Evolutionary conservation across 2,888 invertebrate species (phyloP).

Genomic region (Mythimna ferrago): DNA sequence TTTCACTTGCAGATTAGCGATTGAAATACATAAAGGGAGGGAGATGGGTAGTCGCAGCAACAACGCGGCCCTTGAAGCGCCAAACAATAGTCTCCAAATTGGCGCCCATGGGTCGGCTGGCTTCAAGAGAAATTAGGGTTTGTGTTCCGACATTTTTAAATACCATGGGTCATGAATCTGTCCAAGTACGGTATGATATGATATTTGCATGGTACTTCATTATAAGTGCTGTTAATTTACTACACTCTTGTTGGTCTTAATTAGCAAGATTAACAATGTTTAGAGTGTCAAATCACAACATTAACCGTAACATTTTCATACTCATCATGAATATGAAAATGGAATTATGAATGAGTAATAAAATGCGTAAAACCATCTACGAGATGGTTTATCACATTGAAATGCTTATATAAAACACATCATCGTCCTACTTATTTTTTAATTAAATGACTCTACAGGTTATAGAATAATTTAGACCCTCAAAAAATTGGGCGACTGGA

Average conservation of each 20-base stretch:
- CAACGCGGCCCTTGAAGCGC: neutral
- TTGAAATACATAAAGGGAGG: conserved; percentile 13
- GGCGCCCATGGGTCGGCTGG: neutral
- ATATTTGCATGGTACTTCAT: conserved; percentile 26
- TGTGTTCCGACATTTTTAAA: conserved; percentile 13
- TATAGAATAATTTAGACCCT: neutral
- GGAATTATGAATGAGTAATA: too few species aligned
- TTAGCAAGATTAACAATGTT: conserved; percentile 6
- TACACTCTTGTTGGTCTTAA: neutral
- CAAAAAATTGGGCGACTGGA: neutral
- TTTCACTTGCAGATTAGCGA: conserved; percentile 22
- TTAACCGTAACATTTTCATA: too few species aligned
- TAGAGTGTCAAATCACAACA: too few species aligned
- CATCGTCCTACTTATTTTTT: too few species aligned
- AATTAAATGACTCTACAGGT: too few species aligned
- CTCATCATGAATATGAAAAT: too few species aligned
- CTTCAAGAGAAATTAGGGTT: conserved; percentile 14
- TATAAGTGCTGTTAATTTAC: conserved; percentile 10
- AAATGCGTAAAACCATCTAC: too few species aligned
- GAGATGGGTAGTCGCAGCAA: neutral
- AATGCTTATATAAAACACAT: too few species aligned
- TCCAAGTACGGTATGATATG: neutral
- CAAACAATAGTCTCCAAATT: conserved; percentile 32
- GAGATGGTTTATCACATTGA: too few species aligned
- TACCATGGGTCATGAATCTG: neutral